phyloP scores from a whole-genome alignment of 64 coral and sea anemone genomes.

The Orbicella faveolata region DNA sequence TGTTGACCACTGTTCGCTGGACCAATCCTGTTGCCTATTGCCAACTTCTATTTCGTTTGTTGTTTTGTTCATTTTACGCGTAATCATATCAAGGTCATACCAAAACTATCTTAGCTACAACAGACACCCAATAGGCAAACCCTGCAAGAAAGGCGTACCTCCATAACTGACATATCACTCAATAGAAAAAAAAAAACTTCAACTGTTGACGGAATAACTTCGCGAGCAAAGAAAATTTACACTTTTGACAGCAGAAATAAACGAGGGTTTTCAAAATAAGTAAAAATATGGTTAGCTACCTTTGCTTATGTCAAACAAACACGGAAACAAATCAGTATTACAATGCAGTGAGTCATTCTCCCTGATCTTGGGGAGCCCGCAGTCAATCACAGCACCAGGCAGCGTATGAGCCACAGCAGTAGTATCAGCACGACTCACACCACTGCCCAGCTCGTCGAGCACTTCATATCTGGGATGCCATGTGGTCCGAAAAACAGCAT shows the following conservation, averaged over 20 bases:
- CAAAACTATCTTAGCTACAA: too few relatives aligned
- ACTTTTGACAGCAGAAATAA: not conserved
- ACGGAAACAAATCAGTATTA: not conserved
- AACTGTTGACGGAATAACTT: not conserved
- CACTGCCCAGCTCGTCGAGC: not conserved
- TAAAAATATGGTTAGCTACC: not conserved
- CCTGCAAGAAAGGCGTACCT: too few relatives aligned
- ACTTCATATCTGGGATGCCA: slow-evolving; percentile 52
- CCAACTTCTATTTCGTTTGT: too few relatives aligned
- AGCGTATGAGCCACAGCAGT: not conserved
- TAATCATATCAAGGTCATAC: too few relatives aligned
- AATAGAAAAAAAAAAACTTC: too few relatives aligned
- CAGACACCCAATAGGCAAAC: too few relatives aligned
- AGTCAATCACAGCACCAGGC: slow-evolving; percentile 45
- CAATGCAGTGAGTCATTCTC: not conserved
- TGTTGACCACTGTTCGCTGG: too few relatives aligned
- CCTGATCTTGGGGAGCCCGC: not conserved
- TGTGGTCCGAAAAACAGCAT: slow-evolving; percentile 11
- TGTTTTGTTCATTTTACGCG: too few relatives aligned
- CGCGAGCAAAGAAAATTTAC: not conserved
- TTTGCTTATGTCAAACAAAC: slow-evolving; percentile 54
- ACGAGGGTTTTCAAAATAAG: not conserved
- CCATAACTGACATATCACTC: too few relatives aligned
- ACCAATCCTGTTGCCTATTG: too few relatives aligned
- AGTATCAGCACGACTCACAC: too few relatives aligned